Evolutionary conservation across 1,140 invertebrate genomes (phyloP), one percentile per base, ranked within the genome.

Genomic region (Zaprionus lachaisei): DNA sequence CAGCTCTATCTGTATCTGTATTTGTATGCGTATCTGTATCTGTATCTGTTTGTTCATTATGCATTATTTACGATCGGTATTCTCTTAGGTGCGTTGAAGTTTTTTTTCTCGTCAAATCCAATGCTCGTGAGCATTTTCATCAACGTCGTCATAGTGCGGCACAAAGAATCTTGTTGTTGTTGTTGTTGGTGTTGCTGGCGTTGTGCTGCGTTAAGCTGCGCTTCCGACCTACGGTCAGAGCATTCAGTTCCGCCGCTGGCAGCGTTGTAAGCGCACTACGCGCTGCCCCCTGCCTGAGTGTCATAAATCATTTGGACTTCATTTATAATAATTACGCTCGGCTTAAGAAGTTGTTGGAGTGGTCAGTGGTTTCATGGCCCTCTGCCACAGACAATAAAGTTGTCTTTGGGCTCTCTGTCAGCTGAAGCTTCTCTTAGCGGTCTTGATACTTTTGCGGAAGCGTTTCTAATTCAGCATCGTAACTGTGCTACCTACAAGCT

Each of bases 301-400:
- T 85, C 84, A 89, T 89, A 89, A 89, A 89, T 89, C 84, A 89
- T 89, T 89, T 90, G 66, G 78, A 90, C 77, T 82, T 86, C 83
- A 86, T 89, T 89, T 89, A 84, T 90, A 89, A 90, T 89, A 89
- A 89, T 89, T 85, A 90, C 87, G 80, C 70, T 57, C 62, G 28
- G 20, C 84, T 79, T 63, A 80, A 89, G 85, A 81, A 89, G 84
- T 49, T 55, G 63, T 62, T 79, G 28, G 61, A 14, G 22, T 47
- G 41, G 41, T 47, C 34, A 83, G 72, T 81, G 84, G 79, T 80
- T 80, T 83, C 83, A 83, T 72, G 83, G 83, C 85, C 80, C 61
- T 47, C 22, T n/a, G 37, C 54, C 72, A 51, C 65, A 66, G 47
- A 80, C 82, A 86, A 85, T 85, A 73, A 80, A 85, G 83, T 78